Conservation (phyloP, 2,888 invertebrate genomes). For the Apamea crenata region DNA sequence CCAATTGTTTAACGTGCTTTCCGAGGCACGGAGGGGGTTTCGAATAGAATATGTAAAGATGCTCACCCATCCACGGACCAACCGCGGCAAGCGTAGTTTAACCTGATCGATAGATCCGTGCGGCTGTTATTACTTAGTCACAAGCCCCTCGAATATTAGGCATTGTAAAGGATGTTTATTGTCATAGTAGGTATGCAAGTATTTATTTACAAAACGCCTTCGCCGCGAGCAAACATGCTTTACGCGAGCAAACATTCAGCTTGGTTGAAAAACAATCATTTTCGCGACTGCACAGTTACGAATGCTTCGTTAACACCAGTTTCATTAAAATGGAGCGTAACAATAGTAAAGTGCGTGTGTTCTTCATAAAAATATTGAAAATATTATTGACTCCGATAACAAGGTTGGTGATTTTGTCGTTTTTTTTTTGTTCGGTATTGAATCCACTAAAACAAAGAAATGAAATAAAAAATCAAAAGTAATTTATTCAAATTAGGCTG, state of each 20-base stretch:
- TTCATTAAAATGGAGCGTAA: conserved; percentile 49
- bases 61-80: not conserved
- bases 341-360: conserved; percentile 45
- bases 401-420: conserved; percentile 68
- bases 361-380: conserved; percentile 67
- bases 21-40: not conserved
- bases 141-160: not conserved
- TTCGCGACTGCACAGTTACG: not conserved
- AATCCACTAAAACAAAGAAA: not conserved
- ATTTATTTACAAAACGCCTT: conserved; percentile 47
- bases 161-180: conserved; percentile 48
- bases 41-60: too few species aligned
- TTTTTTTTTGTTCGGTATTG: not conserved
- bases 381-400: conserved; percentile 67
- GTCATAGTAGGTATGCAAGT: conserved; percentile 13
- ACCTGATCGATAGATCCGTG: too few species aligned
- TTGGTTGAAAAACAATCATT: conserved; percentile 39
- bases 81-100: not conserved
- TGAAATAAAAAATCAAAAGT: too few species aligned
- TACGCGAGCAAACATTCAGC: conserved; percentile 28
- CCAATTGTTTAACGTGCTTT: not conserved
- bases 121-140: too few species aligned
- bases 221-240: conserved; percentile 1
- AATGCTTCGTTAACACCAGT: conserved; percentile 4
- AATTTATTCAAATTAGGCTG: too few species aligned